Evolutionary conservation across 1,140 invertebrate species (phyloP).

Genomic region (Dreissena rostriformis): DNA sequence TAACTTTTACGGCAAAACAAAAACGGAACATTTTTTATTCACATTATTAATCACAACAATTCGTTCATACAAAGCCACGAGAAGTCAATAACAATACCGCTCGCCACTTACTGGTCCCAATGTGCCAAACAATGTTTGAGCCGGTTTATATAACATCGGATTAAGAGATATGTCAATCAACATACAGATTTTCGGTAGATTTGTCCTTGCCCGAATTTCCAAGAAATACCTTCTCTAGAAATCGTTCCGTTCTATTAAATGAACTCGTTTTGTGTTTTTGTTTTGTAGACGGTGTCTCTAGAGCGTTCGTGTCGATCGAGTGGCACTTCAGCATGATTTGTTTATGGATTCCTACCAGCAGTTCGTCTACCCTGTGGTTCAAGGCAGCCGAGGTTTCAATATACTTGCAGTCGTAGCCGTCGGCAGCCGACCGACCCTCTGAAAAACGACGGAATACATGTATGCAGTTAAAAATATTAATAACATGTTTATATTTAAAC

Average conservation of each 20-base stretch:
- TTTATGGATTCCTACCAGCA: slow-evolving; percentile 88
- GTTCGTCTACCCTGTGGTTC: slow-evolving; percentile 91
- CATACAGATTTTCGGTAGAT: slow-evolving; percentile 45
- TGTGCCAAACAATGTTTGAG: too few species aligned
- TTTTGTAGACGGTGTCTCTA: slow-evolving; percentile 5
- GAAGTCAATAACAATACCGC: too few species aligned
- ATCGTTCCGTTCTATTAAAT: slow-evolving; percentile 50
- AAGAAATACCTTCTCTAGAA: slow-evolving; percentile 44
- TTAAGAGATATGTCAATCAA: not conserved
- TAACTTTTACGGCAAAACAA: too few species aligned
- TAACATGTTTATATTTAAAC: too few species aligned
- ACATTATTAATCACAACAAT: too few species aligned
- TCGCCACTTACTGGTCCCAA: too few species aligned
- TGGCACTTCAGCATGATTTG: slow-evolving; percentile 79
- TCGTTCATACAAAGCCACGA: too few species aligned
- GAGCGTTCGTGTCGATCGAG: slow-evolving; percentile 9
- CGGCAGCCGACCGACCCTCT: slow-evolving; percentile 83
- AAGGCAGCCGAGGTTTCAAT: slow-evolving; percentile 91
- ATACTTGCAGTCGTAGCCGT: slow-evolving; percentile 89
- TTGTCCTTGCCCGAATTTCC: slow-evolving; percentile 40
- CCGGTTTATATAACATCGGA: too few species aligned
- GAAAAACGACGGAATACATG: slow-evolving; percentile 26
- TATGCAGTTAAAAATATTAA: too few species aligned
- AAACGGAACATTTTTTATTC: too few species aligned
- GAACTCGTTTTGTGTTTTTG: slow-evolving; percentile 43